Base-by-base conservation (phyloP, 2,888 invertebrate genomes). In the Nephrocerus scutellatus region DNA sequence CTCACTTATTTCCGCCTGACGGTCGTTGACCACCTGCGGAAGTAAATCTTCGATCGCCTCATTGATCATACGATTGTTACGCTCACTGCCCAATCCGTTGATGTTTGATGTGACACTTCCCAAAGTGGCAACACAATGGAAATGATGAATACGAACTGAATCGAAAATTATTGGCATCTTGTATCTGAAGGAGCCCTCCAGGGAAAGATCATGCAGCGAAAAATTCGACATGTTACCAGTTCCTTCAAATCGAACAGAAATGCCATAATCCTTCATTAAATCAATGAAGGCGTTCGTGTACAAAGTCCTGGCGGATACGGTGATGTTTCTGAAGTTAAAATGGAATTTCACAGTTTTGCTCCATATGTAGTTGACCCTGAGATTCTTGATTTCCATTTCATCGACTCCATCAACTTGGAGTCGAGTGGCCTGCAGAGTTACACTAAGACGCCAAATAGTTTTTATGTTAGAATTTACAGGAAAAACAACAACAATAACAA, bases 101-200 rank as follows among this genome's bases (percentile, higher is more conserved):
- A 45, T 34, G 3, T 47, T 23, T 2, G 50, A 49, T 7, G 21
- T 30, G 19, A 47, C 46, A 12, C 35, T 25, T 5, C 35, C 49
- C 21, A 51, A 8, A 6, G 34, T 37, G 12, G 48, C 26, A 2
- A 19, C 30, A 1, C 39, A 35, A 2, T 45, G 26, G 21, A 47
- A 41, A 2, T 51, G 38, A 30, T 46, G 43, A 8, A 51, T 44
- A 19, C 43, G 46, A 0, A 43, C 30, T 10, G 47, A 46, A 7
- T 49, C 50, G 21, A 39, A 41, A 3, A 51, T 15, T 4, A 47
- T 2, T 1, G 50, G 50, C 10, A 46, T 16, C 19, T 44, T 45
- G 26, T 36, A 51, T 18, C 39, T 44, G 5, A 49, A 47, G 2
- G 49, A 47, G 3, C 50, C 50, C 6, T 30, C 41, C 7, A 51